These are phyloP conservation scores for Amiota communis DNA, from an alignment of 2,888 invertebrate genomes.

Conservation along the genomic window DNA sequence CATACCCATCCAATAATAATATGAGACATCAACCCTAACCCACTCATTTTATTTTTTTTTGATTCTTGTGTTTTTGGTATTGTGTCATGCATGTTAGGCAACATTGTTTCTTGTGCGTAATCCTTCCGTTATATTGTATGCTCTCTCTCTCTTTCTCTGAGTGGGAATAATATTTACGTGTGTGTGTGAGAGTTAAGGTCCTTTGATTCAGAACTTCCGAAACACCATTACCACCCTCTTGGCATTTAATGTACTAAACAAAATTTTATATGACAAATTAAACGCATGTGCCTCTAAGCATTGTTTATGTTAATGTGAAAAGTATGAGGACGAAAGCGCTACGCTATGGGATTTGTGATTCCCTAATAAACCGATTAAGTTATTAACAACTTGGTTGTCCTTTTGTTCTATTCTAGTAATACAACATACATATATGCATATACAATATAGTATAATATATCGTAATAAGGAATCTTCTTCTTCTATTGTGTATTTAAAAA, in stretches of 20 bases:
- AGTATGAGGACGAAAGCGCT: no score
- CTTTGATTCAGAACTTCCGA: no score
- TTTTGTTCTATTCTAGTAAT: no score
- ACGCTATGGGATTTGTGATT: no score
- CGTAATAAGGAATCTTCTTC: no score
- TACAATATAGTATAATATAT: no score
- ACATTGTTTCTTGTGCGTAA: neutral
- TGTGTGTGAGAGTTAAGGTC: neutral
- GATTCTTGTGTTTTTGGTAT: neutral
- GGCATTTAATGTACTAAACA: neutral
- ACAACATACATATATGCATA: no score
- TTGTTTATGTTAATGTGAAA: no score
- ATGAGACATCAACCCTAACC: no score
- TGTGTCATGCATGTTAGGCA: neutral
- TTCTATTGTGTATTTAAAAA: no score
- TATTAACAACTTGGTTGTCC: no score
- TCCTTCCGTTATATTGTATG: neutral
- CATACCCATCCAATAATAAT: neutral
- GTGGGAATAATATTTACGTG: neutral
- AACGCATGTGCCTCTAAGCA: neutral
- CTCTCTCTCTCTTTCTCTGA: neutral
- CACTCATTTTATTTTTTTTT: neutral
- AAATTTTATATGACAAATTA: conserved; percentile 27
- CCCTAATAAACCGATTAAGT: no score
- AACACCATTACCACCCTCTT: neutral